Conservation (phyloP, 2,888 invertebrate genomes). For the Tortrix viridana region DNA sequence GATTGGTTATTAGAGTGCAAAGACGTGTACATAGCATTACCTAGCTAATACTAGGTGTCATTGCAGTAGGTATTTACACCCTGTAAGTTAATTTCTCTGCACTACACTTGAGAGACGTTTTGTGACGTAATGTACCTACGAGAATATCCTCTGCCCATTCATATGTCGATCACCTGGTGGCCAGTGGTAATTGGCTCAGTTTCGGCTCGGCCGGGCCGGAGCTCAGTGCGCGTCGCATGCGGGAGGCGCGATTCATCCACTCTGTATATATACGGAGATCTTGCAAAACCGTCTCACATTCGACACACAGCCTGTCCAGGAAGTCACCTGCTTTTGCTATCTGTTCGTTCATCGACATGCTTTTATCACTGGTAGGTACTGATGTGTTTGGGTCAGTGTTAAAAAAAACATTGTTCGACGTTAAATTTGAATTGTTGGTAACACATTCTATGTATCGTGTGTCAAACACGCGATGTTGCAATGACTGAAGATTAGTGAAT, state of each 20-base stretch:
- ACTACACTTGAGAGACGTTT: slow-evolving; percentile 12
- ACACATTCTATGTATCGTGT: slow-evolving; percentile 42
- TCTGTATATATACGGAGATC: slow-evolving; percentile 78
- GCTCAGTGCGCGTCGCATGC: slow-evolving; percentile 57
- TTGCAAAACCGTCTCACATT: slow-evolving; percentile 81
- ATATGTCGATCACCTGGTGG: slow-evolving; percentile 69
- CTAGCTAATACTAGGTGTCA: no score
- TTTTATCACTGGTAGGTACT: slow-evolving; percentile 63
- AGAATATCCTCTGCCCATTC: slow-evolving; percentile 61
- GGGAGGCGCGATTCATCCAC: slow-evolving; percentile 60
- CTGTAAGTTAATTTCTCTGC: slow-evolving; percentile 17
- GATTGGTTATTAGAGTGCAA: no score
- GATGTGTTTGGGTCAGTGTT: background rate
- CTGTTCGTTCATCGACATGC: slow-evolving; percentile 61
- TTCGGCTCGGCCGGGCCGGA: slow-evolving; percentile 64
- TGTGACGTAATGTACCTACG: slow-evolving; percentile 40
- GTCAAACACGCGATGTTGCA: slow-evolving; percentile 55
- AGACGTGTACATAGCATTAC: no score
- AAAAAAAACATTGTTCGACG: background rate
- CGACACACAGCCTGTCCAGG: slow-evolving; percentile 75
- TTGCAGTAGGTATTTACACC: background rate
- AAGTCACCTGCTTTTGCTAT: slow-evolving; percentile 72
- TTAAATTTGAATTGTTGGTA: background rate
- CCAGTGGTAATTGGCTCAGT: slow-evolving; percentile 73
- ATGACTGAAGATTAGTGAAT: slow-evolving; percentile 46